Percentiles rank a stretch among this genome's conserved stretches.
phyloP scores from a whole-genome alignment of 2,113 vertebrate species.

The Prolemur simus region DNA sequence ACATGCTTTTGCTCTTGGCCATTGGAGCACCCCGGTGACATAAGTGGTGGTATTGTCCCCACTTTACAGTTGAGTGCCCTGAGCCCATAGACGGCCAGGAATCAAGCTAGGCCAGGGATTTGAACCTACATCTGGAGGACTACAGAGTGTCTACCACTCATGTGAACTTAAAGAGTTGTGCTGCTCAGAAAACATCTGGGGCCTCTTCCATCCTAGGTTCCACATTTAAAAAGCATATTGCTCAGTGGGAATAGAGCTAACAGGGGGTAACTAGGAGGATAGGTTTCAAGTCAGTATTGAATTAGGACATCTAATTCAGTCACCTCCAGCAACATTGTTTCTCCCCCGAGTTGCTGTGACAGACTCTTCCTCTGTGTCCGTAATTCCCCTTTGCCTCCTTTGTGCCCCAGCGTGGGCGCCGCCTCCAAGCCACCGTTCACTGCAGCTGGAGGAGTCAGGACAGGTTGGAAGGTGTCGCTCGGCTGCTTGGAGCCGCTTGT shows the following conservation, averaged over 20 bases:
- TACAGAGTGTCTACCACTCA: background rate
- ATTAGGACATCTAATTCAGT: background rate
- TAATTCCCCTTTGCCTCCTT: background rate
- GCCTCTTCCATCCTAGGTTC: background rate
- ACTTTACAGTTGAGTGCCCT: background rate
- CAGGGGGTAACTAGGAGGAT: background rate
- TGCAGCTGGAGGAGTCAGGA: background rate
- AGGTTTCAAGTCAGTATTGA: rapidly evolving
- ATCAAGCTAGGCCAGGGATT: background rate
- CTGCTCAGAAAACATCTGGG: background rate
- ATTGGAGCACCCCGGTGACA: rapidly evolving
- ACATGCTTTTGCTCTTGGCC: background rate
- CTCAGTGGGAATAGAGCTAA: background rate
- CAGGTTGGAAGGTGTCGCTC: background rate
- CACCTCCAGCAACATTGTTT: rapidly evolving
- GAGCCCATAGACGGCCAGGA: background rate
- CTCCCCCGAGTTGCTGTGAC: background rate
- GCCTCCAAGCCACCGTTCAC: rapidly evolving
- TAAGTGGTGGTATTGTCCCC: background rate
- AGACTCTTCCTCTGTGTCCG: background rate
- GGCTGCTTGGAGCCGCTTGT: background rate
- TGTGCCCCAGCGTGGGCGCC: background rate
- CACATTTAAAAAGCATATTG: background rate
- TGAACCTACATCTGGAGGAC: background rate
- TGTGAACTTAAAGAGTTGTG: background rate